phyloP scores from a whole-genome alignment of 2,797 vertebrate species.

The Mormyrus proboscirostris region DNA sequence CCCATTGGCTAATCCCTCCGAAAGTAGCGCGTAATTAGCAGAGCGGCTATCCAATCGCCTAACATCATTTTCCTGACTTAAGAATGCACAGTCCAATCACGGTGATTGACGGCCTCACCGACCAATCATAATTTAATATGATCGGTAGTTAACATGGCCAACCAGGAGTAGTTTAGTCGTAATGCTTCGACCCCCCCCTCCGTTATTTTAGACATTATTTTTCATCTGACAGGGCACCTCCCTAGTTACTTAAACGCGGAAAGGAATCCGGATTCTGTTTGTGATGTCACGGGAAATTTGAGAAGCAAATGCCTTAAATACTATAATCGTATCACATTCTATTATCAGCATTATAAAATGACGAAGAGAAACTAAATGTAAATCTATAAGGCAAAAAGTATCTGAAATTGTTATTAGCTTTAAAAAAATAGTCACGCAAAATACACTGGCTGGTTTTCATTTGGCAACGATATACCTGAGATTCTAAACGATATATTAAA shows the following conservation, averaged over 20 bases:
- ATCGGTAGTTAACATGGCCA: slow-evolving; percentile 6
- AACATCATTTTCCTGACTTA: slow-evolving; percentile 36
- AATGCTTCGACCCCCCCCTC: background rate
- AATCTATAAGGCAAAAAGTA: background rate
- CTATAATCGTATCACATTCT: background rate
- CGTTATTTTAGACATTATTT: background rate
- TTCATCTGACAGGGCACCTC: background rate
- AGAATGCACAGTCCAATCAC: slow-evolving; percentile 39
- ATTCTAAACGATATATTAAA: background rate
- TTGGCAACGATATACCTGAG: background rate
- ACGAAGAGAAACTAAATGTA: background rate
- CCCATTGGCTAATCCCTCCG: slow-evolving; percentile 34
- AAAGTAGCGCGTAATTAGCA: slow-evolving; percentile 67
- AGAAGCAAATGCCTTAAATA: background rate
- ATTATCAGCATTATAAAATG: background rate
- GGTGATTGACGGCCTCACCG: background rate
- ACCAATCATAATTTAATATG: slow-evolving; percentile 11
- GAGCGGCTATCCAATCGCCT: slow-evolving; percentile 61
- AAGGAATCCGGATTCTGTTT: background rate
- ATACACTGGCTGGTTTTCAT: background rate
- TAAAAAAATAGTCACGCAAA: background rate
- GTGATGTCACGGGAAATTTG: background rate
- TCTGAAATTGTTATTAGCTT: background rate
- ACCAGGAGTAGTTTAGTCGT: slow-evolving; percentile 4
- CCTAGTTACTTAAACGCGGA: slow-evolving; percentile 2